Percentiles rank a stretch among this genome's conserved stretches.
These are phyloP conservation scores for Lingula anatina DNA, from an alignment of 2,888 invertebrate genomes.

Conservation along the genomic window DNA sequence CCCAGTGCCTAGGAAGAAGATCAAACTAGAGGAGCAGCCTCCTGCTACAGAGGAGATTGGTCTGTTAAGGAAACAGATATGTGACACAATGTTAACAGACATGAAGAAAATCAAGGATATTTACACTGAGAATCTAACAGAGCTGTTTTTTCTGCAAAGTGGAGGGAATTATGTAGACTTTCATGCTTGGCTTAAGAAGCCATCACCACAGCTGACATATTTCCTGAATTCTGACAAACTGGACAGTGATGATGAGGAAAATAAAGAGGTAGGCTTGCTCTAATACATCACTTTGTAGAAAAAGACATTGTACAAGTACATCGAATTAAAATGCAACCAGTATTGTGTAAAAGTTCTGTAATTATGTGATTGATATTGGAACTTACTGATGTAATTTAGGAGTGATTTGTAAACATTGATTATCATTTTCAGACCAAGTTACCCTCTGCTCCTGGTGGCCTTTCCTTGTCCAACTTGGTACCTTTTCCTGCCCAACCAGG, in stretches of 20 bases:
- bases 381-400: too few relatives aligned
- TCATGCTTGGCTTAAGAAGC: slow-evolving; percentile 75
- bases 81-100: slow-evolving; percentile 29
- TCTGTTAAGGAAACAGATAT: slow-evolving; percentile 30
- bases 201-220: slow-evolving; percentile 66
- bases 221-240: slow-evolving; percentile 71
- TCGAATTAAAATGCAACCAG: too few relatives aligned
- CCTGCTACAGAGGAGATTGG: slow-evolving; percentile 36
- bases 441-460: too few relatives aligned
- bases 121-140: slow-evolving; percentile 58
- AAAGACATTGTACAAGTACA: too few relatives aligned
- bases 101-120: slow-evolving; percentile 42
- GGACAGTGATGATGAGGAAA: slow-evolving; percentile 59
- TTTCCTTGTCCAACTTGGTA: too few relatives aligned
- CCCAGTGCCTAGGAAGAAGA: slow-evolving; percentile 38
- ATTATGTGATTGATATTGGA: too few relatives aligned
- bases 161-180: slow-evolving; percentile 87
- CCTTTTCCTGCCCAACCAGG: too few relatives aligned
- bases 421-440: too few relatives aligned
- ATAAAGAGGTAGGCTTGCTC: too few relatives aligned
- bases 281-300: too few relatives aligned
- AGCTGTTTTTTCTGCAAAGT: slow-evolving; percentile 80
- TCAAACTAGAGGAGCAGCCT: slow-evolving; percentile 40
- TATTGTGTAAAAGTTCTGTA: too few relatives aligned
- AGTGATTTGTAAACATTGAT: too few relatives aligned